These are phyloP conservation scores for Acrobeloides nanus DNA, from an alignment of 2,888 invertebrate species.

Conservation along the genomic window DNA sequence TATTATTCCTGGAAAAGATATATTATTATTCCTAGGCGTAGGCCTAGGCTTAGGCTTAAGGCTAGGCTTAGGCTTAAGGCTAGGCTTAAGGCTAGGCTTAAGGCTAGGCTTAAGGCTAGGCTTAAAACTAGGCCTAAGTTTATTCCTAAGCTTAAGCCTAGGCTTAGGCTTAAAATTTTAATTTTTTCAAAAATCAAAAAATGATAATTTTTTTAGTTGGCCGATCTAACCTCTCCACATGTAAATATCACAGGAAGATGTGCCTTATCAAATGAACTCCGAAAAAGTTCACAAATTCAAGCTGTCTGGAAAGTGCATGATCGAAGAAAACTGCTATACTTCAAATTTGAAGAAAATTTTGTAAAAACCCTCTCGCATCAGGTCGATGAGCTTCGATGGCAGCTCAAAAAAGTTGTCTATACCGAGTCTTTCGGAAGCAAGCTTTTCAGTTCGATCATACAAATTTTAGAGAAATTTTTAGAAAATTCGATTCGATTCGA, in stretches of 20 bases:
- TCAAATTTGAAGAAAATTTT: slow-evolving; percentile 19
- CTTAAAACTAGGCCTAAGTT: too few relatives aligned
- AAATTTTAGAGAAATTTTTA: slow-evolving; percentile 6
- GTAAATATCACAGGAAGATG: slow-evolving; percentile 26
- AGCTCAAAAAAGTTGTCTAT: slow-evolving; percentile 34
- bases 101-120: too few relatives aligned
- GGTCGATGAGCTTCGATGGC: slow-evolving; percentile 45
- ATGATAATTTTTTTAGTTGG: slow-evolving; percentile 12
- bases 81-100: too few relatives aligned
- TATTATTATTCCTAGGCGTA: too few relatives aligned
- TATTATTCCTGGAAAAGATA: too few relatives aligned
- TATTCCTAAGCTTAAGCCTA: too few relatives aligned
- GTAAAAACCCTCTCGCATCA: slow-evolving; percentile 22
- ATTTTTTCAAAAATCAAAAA: not conserved
- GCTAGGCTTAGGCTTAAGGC: too few relatives aligned
- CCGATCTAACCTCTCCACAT: slow-evolving; percentile 17
- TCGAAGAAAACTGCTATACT: slow-evolving; percentile 24
- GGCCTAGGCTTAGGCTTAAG: too few relatives aligned
- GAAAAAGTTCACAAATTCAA: slow-evolving; percentile 23
- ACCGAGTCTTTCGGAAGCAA: slow-evolving; percentile 34
- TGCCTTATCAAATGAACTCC: slow-evolving; percentile 27
- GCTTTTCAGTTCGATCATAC: slow-evolving; percentile 4
- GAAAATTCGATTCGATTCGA: slow-evolving; percentile 26
- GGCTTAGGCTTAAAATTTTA: too few relatives aligned
- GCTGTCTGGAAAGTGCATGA: slow-evolving; percentile 22